These are phyloP conservation scores for Gallinago jamesoni DNA, from an alignment of 2,113 vertebrate genomes.

Conservation along the genomic window DNA sequence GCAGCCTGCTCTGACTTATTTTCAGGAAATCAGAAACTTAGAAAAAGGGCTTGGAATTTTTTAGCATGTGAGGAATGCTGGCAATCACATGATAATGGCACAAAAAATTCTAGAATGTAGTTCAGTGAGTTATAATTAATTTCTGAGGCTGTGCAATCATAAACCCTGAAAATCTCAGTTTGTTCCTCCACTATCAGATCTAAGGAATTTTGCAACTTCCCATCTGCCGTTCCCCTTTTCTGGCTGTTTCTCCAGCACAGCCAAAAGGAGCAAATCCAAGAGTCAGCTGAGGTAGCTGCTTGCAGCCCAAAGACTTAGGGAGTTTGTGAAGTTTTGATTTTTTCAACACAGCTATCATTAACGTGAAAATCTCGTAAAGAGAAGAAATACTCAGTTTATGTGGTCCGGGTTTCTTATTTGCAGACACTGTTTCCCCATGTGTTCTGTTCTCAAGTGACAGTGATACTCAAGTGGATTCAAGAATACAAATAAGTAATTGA, in stretches of 20 bases:
- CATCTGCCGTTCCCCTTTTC: not conserved
- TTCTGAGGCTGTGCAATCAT: not conserved
- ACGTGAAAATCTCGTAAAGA: not conserved
- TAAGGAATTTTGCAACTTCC: not conserved
- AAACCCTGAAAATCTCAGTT: not conserved
- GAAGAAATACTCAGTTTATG: not conserved
- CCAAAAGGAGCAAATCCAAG: not conserved
- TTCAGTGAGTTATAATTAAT: not conserved
- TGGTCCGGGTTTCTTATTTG: not conserved
- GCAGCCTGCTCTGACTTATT: not conserved
- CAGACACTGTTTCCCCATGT: not conserved
- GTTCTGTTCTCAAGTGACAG: not conserved
- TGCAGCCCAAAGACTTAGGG: not conserved
- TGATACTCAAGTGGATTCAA: not conserved
- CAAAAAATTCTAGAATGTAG: not conserved
- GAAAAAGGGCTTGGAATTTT: not conserved
- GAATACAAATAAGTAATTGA: not conserved
- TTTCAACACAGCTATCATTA: not conserved
- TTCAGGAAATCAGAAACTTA: not conserved
- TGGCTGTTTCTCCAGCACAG: not conserved
- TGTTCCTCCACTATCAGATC: not conserved
- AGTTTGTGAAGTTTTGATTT: not conserved
- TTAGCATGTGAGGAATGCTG: not conserved
- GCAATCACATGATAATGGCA: not conserved
- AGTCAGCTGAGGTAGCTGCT: not conserved